Percentiles rank a stretch among this genome's conserved stretches.
Evolutionary conservation across 2,888 invertebrate genomes (phyloP).

Genomic region (Heliconius charithonia): DNA sequence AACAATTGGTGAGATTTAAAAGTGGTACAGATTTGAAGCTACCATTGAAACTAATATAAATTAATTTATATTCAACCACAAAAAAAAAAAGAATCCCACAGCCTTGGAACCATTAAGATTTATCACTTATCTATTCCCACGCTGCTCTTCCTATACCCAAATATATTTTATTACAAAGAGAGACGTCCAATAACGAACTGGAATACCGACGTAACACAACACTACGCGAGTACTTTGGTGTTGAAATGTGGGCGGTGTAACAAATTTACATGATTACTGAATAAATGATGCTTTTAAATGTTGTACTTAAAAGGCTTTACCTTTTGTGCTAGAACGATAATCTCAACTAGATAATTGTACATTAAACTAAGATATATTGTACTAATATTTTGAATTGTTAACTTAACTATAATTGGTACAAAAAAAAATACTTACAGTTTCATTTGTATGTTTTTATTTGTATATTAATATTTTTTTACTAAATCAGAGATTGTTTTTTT

Average conservation of each 20-base stretch:
- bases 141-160: slow-evolving; percentile 56
- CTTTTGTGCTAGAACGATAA: slow-evolving; percentile 23
- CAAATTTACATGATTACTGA: slow-evolving; percentile 32
- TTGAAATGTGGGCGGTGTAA: slow-evolving; percentile 38
- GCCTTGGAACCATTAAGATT: slow-evolving; percentile 61
- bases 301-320: background rate
- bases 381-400: background rate
- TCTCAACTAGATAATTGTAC: background rate
- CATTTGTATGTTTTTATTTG: too few species aligned
- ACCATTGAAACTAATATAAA: slow-evolving; percentile 50
- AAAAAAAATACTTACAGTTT: background rate
- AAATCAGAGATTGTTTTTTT: background rate
- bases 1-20: slow-evolving; percentile 5
- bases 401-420: background rate
- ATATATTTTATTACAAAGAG: slow-evolving; percentile 52
- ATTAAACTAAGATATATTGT: background rate
- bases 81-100: slow-evolving; percentile 56
- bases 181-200: slow-evolving; percentile 43
- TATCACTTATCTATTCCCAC: slow-evolving; percentile 61
- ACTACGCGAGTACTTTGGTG: slow-evolving; percentile 28
- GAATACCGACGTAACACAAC: slow-evolving; percentile 28
- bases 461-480: background rate
- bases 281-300: slow-evolving; percentile 34
- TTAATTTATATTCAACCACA: slow-evolving; percentile 60
- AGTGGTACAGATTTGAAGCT: slow-evolving; percentile 24